A percentile compares a stretch with the other conserved stretches of the same genome.
Conservation (phyloP, 2,888 invertebrate species). For the Lordiphosa fenestrarum region DNA sequence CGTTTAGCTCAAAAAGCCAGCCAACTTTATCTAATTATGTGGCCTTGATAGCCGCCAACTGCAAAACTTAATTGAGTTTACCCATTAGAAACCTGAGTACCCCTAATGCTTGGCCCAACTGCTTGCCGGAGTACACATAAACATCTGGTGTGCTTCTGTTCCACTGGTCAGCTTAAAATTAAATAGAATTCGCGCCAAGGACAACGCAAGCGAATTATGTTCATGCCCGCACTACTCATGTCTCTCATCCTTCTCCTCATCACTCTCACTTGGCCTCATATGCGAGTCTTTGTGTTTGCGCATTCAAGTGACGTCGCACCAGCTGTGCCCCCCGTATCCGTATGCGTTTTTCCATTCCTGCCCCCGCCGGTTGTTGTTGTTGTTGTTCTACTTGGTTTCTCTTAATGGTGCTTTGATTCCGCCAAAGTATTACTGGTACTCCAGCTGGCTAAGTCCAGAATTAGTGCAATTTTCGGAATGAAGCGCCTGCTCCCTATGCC, state of each 20-base stretch:
- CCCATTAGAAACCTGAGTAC: too few species aligned
- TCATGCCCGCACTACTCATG: conserved; percentile 21
- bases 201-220: conserved; percentile 52
- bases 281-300: conserved; percentile 69
- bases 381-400: conserved; percentile 24
- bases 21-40: too few species aligned
- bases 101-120: too few species aligned
- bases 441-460: conserved; percentile 36
- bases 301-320: conserved; percentile 63
- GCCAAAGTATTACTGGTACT: conserved; percentile 47
- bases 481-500: too few species aligned
- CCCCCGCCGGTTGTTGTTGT: conserved; percentile 5
- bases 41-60: too few species aligned
- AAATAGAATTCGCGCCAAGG: conserved; percentile 53
- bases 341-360: conserved; percentile 18
- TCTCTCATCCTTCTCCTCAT: conserved; percentile 26
- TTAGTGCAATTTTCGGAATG: too few species aligned
- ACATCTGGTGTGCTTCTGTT: too few species aligned
- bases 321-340: conserved; percentile 19
- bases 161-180: conserved; percentile 13
- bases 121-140: too few species aligned
- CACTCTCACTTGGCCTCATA: conserved; percentile 47
- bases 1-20: too few species aligned
- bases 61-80: too few species aligned
- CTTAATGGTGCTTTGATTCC: conserved; percentile 32